These are phyloP conservation scores for Lomographa bimaculata DNA, from an alignment of 2,888 invertebrate species.

Conservation along the genomic window DNA sequence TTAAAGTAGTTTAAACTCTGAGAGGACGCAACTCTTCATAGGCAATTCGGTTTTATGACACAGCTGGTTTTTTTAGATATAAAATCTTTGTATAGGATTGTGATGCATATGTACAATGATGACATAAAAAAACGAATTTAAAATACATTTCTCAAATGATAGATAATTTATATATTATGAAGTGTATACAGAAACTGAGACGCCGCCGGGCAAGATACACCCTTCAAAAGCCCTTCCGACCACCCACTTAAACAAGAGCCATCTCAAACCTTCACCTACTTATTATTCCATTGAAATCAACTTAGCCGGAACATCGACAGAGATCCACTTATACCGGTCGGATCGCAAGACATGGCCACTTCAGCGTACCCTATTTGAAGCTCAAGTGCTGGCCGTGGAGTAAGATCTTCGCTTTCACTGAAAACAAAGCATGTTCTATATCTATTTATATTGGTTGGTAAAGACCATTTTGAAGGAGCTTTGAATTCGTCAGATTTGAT, in stretches of 20 bases:
- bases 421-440: conserved; percentile 34
- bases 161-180: no score
- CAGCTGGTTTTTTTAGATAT: no score
- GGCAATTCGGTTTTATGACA: no score
- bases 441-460: conserved; percentile 40
- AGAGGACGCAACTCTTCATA: no score
- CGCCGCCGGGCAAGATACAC: conserved; percentile 52
- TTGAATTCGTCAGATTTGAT: conserved; percentile 17
- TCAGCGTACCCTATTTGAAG: conserved; percentile 66
- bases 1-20: no score
- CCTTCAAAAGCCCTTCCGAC: conserved; percentile 54
- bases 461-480: conserved; percentile 40
- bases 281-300: conserved; percentile 53
- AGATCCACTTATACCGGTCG: conserved; percentile 52
- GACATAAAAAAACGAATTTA: no score
- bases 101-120: no score
- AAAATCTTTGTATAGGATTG: no score
- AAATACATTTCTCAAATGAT: no score
- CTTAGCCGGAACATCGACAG: conserved; percentile 39
- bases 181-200: conserved; percentile 7
- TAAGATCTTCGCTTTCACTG: conserved; percentile 38
- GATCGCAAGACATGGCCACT: conserved; percentile 68
- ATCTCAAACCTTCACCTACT: conserved; percentile 44
- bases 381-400: conserved; percentile 48
- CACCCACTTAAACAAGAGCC: conserved; percentile 49